Conservation (phyloP, 1,140 invertebrate species). For the Tetramorium parvispinum region DNA sequence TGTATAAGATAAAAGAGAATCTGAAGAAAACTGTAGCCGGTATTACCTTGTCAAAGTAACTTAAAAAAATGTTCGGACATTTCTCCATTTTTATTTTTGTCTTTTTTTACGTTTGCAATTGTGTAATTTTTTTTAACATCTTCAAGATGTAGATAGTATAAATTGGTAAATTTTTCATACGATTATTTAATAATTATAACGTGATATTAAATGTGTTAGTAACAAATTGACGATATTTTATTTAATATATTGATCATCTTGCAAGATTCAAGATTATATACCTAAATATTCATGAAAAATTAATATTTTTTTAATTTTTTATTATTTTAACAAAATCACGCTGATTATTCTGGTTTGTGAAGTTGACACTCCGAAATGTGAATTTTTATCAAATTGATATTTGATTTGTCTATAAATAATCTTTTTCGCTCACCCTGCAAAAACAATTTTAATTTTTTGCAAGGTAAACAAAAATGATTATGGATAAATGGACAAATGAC, state of each 20-base stretch:
- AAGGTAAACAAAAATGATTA: too few relatives aligned
- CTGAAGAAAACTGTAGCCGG: not conserved
- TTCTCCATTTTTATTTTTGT: not conserved
- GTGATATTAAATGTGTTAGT: too few relatives aligned
- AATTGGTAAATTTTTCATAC: not conserved
- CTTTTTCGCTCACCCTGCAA: too few relatives aligned
- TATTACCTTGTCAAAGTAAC: not conserved
- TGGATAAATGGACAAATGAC: too few relatives aligned
- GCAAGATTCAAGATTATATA: not conserved
- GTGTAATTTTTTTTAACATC: not conserved
- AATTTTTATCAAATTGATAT: too few relatives aligned
- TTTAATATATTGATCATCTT: not conserved
- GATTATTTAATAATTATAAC: not conserved
- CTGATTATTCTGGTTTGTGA: not conserved
- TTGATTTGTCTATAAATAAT: too few relatives aligned
- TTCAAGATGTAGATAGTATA: not conserved
- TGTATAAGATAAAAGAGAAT: not conserved
- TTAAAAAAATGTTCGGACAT: not conserved
- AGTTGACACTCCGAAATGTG: too few relatives aligned
- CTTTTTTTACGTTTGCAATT: not conserved
- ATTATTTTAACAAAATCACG: not conserved
- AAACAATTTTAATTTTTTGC: too few relatives aligned
- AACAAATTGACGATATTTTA: too few relatives aligned
- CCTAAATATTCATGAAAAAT: slow-evolving; percentile 1
- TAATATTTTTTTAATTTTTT: not conserved